Evolutionary conservation across 2,888 invertebrate species (phyloP).

Genomic region (Horisme vitalbata): DNA sequence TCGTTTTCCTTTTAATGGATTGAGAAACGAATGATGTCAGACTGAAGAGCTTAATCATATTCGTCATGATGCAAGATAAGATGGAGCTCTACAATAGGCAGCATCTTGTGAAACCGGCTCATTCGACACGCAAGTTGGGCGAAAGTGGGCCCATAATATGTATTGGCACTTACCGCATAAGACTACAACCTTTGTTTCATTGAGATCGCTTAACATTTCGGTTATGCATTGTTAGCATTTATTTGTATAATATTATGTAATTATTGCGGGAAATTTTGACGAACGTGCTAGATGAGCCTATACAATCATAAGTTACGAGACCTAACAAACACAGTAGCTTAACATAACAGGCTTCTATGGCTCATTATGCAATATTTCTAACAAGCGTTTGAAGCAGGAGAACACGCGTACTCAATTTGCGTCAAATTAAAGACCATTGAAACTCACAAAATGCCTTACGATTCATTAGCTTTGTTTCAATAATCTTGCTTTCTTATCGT

Average conservation of each 20-base stretch:
- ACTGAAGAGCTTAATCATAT: slow-evolving; percentile 77
- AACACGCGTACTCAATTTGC: slow-evolving; percentile 36
- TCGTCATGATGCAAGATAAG: slow-evolving; percentile 74
- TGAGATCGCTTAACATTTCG: slow-evolving; percentile 55
- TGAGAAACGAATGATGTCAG: slow-evolving; percentile 63
- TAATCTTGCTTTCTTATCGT: slow-evolving; percentile 26
- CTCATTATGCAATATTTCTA: slow-evolving; percentile 34
- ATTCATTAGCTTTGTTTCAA: slow-evolving; percentile 33
- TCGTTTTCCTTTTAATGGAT: slow-evolving; percentile 30
- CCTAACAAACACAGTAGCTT: slow-evolving; percentile 19
- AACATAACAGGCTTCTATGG: slow-evolving; percentile 26
- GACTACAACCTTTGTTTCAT: slow-evolving; percentile 66
- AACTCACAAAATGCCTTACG: slow-evolving; percentile 35
- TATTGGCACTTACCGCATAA: slow-evolving; percentile 59
- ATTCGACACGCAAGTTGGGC: slow-evolving; percentile 75
- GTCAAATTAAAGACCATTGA: slow-evolving; percentile 36
- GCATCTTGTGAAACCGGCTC: slow-evolving; percentile 70
- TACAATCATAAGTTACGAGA: slow-evolving; percentile 5
- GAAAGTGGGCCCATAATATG: slow-evolving; percentile 69
- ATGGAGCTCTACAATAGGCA: slow-evolving; percentile 76
- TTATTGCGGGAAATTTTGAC: slow-evolving; percentile 11
- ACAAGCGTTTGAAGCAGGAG: slow-evolving; percentile 32
- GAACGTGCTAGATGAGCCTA: slow-evolving; percentile 11
- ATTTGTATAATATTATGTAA: slow-evolving; percentile 17
- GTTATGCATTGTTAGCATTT: slow-evolving; percentile 54